phyloP scores from a whole-genome alignment of 2,113 vertebrate species.

The Chinchilla lanigera region DNA sequence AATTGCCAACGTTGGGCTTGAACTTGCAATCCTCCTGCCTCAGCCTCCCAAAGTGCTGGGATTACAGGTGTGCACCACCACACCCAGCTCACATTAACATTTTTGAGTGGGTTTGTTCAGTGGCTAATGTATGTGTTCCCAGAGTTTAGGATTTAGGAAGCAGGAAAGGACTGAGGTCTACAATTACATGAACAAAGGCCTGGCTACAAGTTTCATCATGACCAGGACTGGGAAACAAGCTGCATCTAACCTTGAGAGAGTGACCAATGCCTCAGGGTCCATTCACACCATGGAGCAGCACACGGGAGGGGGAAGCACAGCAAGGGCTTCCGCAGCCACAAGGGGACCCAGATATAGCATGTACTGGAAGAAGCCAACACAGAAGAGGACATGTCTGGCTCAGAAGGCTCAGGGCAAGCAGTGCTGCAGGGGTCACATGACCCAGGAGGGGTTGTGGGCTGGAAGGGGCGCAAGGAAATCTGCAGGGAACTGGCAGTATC shows the following conservation, averaged over 20 bases:
- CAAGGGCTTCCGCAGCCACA: not conserved
- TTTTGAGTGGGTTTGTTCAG: not conserved
- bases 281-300: not conserved
- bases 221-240: not conserved
- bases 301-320: not conserved
- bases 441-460: not conserved
- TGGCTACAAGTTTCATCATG: not conserved
- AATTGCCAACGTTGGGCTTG: not conserved
- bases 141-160: not conserved
- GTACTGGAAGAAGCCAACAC: not conserved
- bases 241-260: not conserved
- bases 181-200: not conserved
- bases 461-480: not conserved
- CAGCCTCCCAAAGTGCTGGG: not conserved
- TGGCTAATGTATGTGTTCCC: too few species aligned
- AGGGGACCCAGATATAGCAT: not conserved
- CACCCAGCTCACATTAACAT: not conserved
- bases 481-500: not conserved
- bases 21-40: not conserved
- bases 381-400: fast-evolving
- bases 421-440: fast-evolving
- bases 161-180: not conserved
- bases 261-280: not conserved
- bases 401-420: too few species aligned
- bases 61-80: not conserved